Base-by-base conservation (phyloP, 1,140 invertebrate genomes). In the Colletes gigas region DNA sequence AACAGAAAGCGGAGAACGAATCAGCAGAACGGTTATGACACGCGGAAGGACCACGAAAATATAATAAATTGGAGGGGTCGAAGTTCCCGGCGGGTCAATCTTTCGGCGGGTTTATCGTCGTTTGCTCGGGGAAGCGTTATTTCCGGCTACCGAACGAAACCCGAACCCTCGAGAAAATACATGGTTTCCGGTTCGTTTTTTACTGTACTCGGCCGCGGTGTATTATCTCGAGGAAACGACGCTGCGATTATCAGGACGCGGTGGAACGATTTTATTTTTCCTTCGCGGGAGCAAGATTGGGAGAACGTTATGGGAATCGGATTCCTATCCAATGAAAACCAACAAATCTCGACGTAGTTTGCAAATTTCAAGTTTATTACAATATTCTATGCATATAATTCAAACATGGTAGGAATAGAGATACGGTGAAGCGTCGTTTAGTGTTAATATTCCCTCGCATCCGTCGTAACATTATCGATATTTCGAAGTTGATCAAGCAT, bases 1-100 rank as follows among this genome's bases (percentile, higher is more conserved):
- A 50, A 50, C 9, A 10, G 50, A 70, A 52, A 19, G 6, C 17
- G 0, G 3, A 15, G 44, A 68, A 47, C 0, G 52, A 67, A 66
- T 68, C 63, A 52, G 14, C 4, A n/a, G 41, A 44, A 76, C 65
- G 73, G 73, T 66, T 67, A 67, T 76, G 73, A 54, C 19, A 67
- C 8, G 41, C 39, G 19, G 9, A 39, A 44, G 52, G 15, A n/a
- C 8, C n/a, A 9, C 19, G 47, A 10, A 77, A 30, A 69, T 50
- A 50, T 50, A 50, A 50, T 77, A 68, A 77, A 77, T 68, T 50
- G 70, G 41, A 41, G 9, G 9, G 19, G 47, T 12, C 17, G 47
- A 9, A 50, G 63, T 65, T 52, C n/a, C 47, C 5, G 0, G 30
- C 14, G 70, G 72, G 47, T 74, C 59, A 65, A 52, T n/a, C n/a